Conservation (phyloP, 1,140 invertebrate genomes). For the Saccostrea glomerata region DNA sequence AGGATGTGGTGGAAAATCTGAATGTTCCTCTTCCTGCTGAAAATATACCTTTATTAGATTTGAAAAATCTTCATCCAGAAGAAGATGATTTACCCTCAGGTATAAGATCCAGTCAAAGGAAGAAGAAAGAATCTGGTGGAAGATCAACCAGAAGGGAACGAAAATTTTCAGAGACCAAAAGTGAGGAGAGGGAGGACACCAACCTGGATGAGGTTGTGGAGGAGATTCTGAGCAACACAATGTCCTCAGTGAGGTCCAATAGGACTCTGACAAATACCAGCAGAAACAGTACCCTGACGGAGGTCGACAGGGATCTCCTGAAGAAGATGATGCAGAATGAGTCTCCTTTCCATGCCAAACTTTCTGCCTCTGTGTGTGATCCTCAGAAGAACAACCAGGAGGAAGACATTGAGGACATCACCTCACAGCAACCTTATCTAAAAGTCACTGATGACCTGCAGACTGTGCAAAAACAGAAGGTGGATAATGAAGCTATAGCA, state of each 20-base stretch:
- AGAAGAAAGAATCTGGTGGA: slow-evolving; percentile 26
- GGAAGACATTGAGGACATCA: slow-evolving; percentile 54
- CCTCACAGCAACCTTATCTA: slow-evolving; percentile 47
- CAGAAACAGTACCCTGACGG: slow-evolving; percentile 64
- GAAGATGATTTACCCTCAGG: neutral
- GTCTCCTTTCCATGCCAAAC: slow-evolving; percentile 70
- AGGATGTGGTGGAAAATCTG: neutral
- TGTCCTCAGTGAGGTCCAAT: slow-evolving; percentile 59
- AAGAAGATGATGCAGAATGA: slow-evolving; percentile 60
- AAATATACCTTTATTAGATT: slow-evolving; percentile 20
- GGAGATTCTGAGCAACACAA: slow-evolving; percentile 74
- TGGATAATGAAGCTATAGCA: slow-evolving; percentile 66
- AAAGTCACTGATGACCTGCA: slow-evolving; percentile 60
- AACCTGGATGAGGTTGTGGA: slow-evolving; percentile 74
- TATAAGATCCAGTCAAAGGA: slow-evolving; percentile 22
- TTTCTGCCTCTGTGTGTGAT: neutral
- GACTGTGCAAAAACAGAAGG: slow-evolving; percentile 65
- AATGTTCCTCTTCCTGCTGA: slow-evolving; percentile 13
- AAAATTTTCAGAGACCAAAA: slow-evolving; percentile 71
- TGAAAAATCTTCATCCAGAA: neutral
- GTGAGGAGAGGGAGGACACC: slow-evolving; percentile 56
- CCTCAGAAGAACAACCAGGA: slow-evolving; percentile 25
- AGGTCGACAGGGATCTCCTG: slow-evolving; percentile 68
- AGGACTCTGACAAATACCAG: slow-evolving; percentile 56
- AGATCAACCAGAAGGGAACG: slow-evolving; percentile 61